Base-by-base conservation (phyloP, 2,113 vertebrate species). In the Tetrax tetrax region DNA sequence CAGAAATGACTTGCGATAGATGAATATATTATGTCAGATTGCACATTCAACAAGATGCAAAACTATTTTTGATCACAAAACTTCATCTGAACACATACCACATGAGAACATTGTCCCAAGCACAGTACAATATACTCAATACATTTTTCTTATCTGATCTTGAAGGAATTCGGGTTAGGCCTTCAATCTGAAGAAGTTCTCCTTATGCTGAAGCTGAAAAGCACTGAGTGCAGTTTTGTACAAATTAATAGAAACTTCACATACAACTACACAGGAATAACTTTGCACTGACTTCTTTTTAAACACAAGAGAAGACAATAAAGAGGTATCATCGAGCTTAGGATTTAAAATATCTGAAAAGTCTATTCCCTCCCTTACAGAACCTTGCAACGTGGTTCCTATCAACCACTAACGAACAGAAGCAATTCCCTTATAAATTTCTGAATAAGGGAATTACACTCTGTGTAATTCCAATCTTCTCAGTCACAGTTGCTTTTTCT, bases 401-500 rank as follows among this genome's bases (percentile, higher is more conserved):
- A 76, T 87, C 90, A 94, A 69, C 43, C 71, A 45, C 57, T 79
- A 61, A 37, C 41, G 45, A 87, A 50, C 23, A 75, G n/a, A 68
- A 93, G 63, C 19, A 48, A 70, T 33, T 61, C 37, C 75, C 48
- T 77, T 69, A 28, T 61, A 95, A 80, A 50, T 48, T 61, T 59
- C 69, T 54, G 29, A 79, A 91, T 89, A 95, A 97, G 51, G 53
- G 89, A 97, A 96, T 97, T 93, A 96, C 85, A 88, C 37, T 66
- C 37, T 81, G 85, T 86, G 77, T 96, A 89, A 97, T 93, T 95
- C 72, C 80, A 91, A 88, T 97, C 91, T 95, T 94, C 87, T 97
- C 87, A 66, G 95, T 95, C 90, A 97, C 23, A 80, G 66, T 45
- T 87, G 68, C 27, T 72, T 96, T 89, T 89, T 95, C n/a, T 91